Percentiles rank a stretch among this genome's conserved stretches.
phyloP scores from a whole-genome alignment of 2,113 vertebrate genomes.

The Ammodytes marinus region DNA sequence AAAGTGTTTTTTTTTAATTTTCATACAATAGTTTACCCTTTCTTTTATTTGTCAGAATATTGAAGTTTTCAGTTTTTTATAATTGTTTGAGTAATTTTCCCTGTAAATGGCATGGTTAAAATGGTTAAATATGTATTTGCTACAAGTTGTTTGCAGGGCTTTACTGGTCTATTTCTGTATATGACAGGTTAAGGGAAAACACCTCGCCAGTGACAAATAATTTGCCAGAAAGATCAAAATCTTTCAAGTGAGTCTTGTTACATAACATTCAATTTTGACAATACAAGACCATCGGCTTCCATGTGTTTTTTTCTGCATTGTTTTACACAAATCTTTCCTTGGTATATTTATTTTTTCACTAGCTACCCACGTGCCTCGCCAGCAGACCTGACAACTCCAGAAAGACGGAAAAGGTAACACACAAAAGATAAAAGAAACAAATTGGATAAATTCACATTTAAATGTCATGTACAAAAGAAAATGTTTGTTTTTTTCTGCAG shows the following conservation, averaged over 20 bases:
- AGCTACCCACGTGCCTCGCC: constrained; percentile 13
- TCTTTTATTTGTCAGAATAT: not conserved
- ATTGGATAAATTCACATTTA: not conserved
- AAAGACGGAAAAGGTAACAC: constrained; percentile 51
- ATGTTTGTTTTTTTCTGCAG: constrained; percentile 35
- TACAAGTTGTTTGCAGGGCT: not conserved
- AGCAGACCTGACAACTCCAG: constrained; percentile 11
- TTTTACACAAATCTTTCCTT: not conserved
- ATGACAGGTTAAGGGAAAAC: constrained; percentile 45
- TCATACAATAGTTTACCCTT: not conserved
- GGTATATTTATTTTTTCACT: constrained; percentile 3
- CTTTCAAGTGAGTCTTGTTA: constrained; percentile 57
- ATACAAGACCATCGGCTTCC: not conserved
- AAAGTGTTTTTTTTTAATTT: not conserved
- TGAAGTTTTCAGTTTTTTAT: not conserved
- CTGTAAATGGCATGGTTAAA: not conserved
- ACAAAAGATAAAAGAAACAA: not conserved
- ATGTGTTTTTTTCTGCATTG: not conserved
- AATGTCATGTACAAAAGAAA: not conserved
- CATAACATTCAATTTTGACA: not conserved
- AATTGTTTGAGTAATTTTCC: not conserved
- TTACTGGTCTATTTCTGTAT: not conserved
- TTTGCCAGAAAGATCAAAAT: constrained; percentile 18
- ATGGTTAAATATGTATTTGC: not conserved
- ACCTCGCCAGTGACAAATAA: constrained; percentile 23